Base-by-base conservation (phyloP, 1,140 invertebrate species). In the Capitella teleta region DNA sequence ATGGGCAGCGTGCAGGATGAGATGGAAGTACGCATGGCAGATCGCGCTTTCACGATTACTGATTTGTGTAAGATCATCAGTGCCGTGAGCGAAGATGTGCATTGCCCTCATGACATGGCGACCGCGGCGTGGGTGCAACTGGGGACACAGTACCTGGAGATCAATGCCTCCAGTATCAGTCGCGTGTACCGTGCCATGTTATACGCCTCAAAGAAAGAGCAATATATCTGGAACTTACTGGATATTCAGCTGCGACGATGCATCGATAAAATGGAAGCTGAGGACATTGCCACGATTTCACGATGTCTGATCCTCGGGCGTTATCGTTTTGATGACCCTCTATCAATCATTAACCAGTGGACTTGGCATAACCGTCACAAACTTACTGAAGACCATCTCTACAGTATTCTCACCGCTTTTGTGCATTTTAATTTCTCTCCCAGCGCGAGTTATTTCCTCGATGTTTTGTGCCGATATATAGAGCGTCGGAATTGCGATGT, bases 81-180 rank as follows among this genome's bases (percentile, higher is more conserved):
- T 40, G 60, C 68, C 42, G 30, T 56, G 5, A 51, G 47, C 12
- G 28, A 28, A 57, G 53, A 70, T 51, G 55, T 67, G 45, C 70
- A 63, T 63, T 28, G 60, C 42, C 45, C 56, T 76, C 26, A 66
- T 68, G 70, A 56, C 23, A 53, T 66, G 55, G 41, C 82, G 42
- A 81, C 85, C 53, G 77, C 78, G 60, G 58, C 84, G n/a, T 85
- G 83, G 83, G 65, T 78, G 54, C 81, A 81, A 25, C 76, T 85
- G 46, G 66, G 76, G 28, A 75, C 76, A 6, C 75, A 73, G 51
- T 74, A 80, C 50, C 60, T 72, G 18, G 74, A 81, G 14, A 80
- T 85, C 16, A 69, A 77, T 61, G 73, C 73, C 50, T 61, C 66
- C 10, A 80, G 80, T 65, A 70, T 84, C 44, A 62, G 77, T 37